Base-by-base conservation (phyloP, 2,888 invertebrate genomes). In the Eupsilia transversa region DNA sequence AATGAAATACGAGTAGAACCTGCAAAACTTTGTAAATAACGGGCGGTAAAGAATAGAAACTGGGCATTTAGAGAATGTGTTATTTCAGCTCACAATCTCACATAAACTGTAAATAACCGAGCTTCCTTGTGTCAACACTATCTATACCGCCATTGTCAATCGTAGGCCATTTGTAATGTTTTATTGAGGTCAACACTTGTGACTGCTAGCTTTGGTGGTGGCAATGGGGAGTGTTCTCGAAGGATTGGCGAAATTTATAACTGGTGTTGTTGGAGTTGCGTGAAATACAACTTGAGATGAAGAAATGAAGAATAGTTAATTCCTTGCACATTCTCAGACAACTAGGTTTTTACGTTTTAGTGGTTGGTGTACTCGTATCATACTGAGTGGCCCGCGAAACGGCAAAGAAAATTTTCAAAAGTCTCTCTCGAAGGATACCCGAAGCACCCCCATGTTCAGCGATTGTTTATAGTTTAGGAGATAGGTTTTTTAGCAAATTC, bases 111-210 rank as follows among this genome's bases (percentile, higher is more conserved):
- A 59, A 82, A 82, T 82, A 82, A 56, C 66, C 3, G 23, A 30
- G 43, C 27, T 23, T 23, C 10, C 33, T 67, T n/a, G 2, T 61
- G 41, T 52, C 73, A 69, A 67, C 33, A 74, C 66, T 61, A 77
- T 82, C 52, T 77, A 35, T 64, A 41, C 33, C 17, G 4, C 38
- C 2, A 49, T 43, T 74, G 66, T 70, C 80, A 79, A 67, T 74
- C 66, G 54, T 74, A 41, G 61, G 30, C 80, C 70, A 83, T 81
- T 81, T 74, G 49, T 74, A 64, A 74, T 70, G 74, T 64, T 79
- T 83, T 83, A 81, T 81, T 59, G 74, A 54, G 74, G 84, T 74
- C 80, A 83, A 83, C 66, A 63, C 35, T 79, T 43, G 66, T 52
- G 33, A 79, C 35, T 59, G 66, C 35, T 79, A 27, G 43, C 35